These are phyloP conservation scores for Peromyscus polionotus DNA, from an alignment of 2,113 vertebrate species.

Conservation along the genomic window DNA sequence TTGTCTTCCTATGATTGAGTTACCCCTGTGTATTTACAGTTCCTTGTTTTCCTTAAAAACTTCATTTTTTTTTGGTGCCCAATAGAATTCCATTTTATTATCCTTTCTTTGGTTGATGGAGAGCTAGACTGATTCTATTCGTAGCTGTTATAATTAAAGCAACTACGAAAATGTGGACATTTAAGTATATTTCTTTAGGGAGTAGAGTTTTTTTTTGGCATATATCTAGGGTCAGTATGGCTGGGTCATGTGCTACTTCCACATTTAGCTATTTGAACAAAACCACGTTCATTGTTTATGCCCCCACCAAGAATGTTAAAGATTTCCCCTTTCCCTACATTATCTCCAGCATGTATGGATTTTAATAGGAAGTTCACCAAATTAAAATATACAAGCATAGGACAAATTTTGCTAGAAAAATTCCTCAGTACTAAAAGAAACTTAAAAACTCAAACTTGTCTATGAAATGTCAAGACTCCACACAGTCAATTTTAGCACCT, in stretches of 20 bases:
- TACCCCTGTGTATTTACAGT: neutral
- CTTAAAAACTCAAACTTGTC: neutral
- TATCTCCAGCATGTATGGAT: neutral
- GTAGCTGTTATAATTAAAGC: too few species aligned
- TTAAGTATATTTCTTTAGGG: neutral
- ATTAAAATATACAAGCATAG: neutral
- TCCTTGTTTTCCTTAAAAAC: neutral
- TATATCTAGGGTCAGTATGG: neutral
- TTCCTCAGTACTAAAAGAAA: neutral
- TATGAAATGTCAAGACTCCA: constrained; percentile 4
- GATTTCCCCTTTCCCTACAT: too few species aligned
- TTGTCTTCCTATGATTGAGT: neutral
- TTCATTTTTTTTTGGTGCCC: neutral
- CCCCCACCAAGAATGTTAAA: neutral
- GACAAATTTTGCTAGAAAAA: neutral
- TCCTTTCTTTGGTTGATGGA: neutral
- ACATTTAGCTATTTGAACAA: neutral
- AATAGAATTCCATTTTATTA: neutral
- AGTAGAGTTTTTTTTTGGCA: neutral
- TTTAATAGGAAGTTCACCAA: constrained; percentile 30
- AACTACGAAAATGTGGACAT: neutral
- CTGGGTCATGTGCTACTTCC: neutral
- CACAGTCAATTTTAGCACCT: neutral
- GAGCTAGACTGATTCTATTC: too few species aligned
- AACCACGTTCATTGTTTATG: neutral